Base-by-base conservation (phyloP, 2,888 invertebrate genomes). In the Teleiodes luculella region DNA sequence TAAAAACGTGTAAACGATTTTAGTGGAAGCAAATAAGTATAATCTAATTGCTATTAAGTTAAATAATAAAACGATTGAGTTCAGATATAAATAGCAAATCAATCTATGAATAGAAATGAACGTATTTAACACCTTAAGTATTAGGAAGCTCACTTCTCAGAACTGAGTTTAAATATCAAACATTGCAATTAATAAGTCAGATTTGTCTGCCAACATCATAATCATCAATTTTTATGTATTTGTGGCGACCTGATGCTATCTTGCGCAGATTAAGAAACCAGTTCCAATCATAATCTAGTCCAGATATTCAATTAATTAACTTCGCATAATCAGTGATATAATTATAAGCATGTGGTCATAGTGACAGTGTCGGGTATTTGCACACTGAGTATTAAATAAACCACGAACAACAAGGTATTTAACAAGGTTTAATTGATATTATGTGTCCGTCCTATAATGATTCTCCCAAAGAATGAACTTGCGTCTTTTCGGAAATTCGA, bases 271-370 rank as follows among this genome's bases (percentile, higher is more conserved):
- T 60, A 54, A 50, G 24, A 7, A 55, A 68, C 67, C 57, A 54
- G 68, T 68, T 52, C 57, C 52, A 67, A 67, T 52, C 24, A 43
- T 46, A 7, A 49, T 55, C 39, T 53, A 30, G 52, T 46, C 56
- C 49, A 50, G 41, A 57, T 52, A 58, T 46, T 58, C 50, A 55
- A 58, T 61, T 67, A 62, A 68, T 70, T 67, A 60, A 59, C 56
- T 53, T 63, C 56, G 55, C 60, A 58, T 57, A 48, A 55, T 51
- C 43, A 53, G 31, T 47, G 49, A 56, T 58, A 57, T 51, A 8
- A 39, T 30, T 28, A 13, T 20, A 8, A 28, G 41, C 49, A n/a
- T 45, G 16, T 31, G 53, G 46, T 11, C 55, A 24, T 47, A 33
- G 35, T 41, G 28, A 13, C 33, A 48, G 55, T 35, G 46, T n/a